Base-by-base conservation (phyloP, 1,140 invertebrate genomes). In the Homarus americanus region DNA sequence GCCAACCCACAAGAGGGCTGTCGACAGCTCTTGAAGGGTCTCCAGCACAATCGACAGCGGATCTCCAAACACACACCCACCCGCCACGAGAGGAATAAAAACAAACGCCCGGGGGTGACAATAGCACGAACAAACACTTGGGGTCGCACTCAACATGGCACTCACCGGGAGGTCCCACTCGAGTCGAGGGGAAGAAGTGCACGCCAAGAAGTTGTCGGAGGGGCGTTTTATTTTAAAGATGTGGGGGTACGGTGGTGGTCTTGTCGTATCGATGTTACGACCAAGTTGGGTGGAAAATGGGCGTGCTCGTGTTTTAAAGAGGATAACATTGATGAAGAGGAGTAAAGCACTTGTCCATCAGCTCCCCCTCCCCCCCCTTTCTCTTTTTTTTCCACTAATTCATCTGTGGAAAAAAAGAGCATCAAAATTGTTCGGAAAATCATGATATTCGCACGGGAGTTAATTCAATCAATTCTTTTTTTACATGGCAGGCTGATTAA, bases 81-180 rank as follows among this genome's bases (percentile, higher is more conserved):
- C 63, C 34, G 41, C 63, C 86, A 34, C 79, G 66, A 90, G 85
- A 69, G 85, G 53, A 2, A 41, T 58, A 41, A 87, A 90, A 90
- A 90, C 87, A 90, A 72, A 90, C 87, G 87, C 87, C 87, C 69
- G n/a, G 28, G 76, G 87, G 87, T 90, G 87, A 90, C 87, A 90
- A 82, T 83, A 90, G 66, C n/a, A 58, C 87, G 79, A 79, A 38
- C 87, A 82, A 90, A 90, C 87, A 90, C 87, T 90, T 32, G 15
- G n/a, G 58, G 28, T n/a, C 44, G 66, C 63, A 0, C 86, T 88
- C 78, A 53, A 87, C 85, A 58, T 63, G 85, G 75, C 85, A 44
- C 85, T 87, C 63, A 38, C 75, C 53, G 28, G 36, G 44, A 82
- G 9, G 40, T 69, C 40, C 76, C 78, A 88, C 86, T 88, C 49